Evolutionary conservation across 2,888 invertebrate species (phyloP).

Genomic region (Hartigia nigra): DNA sequence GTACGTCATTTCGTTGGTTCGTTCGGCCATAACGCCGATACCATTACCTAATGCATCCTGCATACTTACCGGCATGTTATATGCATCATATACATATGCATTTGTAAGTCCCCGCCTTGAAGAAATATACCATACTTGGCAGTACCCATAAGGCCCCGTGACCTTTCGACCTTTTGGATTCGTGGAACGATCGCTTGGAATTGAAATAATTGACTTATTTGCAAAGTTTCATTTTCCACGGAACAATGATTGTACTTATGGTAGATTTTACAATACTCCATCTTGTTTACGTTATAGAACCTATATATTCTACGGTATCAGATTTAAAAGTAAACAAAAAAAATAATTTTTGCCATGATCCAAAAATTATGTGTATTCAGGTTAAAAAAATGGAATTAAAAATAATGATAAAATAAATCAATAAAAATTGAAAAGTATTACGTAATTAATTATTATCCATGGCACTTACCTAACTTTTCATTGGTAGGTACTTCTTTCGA

Average conservation of each 20-base stretch:
- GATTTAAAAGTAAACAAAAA: neutral
- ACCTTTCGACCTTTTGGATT: conserved; percentile 4
- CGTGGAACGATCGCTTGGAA: conserved; percentile 44
- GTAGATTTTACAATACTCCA: neutral
- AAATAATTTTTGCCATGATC: no score
- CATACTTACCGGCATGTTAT: conserved; percentile 27
- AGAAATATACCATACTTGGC: neutral
- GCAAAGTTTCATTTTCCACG: conserved; percentile 31
- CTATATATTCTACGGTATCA: neutral
- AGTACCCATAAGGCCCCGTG: neutral
- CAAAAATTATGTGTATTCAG: no score
- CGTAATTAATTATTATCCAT: neutral
- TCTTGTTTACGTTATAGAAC: neutral
- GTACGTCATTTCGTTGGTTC: conserved; percentile 35
- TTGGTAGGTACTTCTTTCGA: neutral
- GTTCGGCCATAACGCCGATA: conserved; percentile 56
- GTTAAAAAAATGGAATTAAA: no score
- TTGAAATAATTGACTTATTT: conserved; percentile 51
- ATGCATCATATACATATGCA: neutral
- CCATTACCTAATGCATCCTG: conserved; percentile 55
- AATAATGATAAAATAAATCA: neutral
- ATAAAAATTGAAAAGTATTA: neutral
- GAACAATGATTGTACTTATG: no score
- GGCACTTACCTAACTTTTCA: neutral
- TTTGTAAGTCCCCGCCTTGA: neutral